phyloP scores from a whole-genome alignment of 92 coral and sea anemone species.

The Zoanthus gigantus region DNA sequence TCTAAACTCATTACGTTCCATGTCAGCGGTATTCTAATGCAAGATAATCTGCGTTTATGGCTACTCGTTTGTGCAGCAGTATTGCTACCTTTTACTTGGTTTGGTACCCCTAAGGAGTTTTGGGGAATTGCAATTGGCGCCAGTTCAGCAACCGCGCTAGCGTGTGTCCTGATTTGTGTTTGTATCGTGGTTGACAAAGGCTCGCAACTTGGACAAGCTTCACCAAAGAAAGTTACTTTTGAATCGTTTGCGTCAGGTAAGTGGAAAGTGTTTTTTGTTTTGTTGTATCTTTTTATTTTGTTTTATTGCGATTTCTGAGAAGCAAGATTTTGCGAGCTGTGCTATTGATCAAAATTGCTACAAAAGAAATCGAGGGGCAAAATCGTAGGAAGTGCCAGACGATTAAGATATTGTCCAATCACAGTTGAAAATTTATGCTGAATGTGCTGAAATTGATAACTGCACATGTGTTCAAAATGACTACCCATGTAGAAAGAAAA shows the following conservation, averaged over 20 bases:
- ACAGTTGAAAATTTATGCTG: too few species aligned
- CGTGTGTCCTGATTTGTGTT: slow-evolving; percentile 81
- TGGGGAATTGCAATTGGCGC: slow-evolving; percentile 96
- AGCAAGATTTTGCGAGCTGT: too few species aligned
- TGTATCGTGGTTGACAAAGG: slow-evolving; percentile 80
- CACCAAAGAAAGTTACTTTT: slow-evolving; percentile 63
- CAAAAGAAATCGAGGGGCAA: too few species aligned
- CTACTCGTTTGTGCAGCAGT: slow-evolving; percentile 77
- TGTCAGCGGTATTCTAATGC: slow-evolving; percentile 42
- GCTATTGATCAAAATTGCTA: too few species aligned
- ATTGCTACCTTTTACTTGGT: slow-evolving; percentile 91
- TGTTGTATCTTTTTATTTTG: neutral
- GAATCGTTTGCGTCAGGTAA: slow-evolving; percentile 90
- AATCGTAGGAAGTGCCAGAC: too few species aligned
- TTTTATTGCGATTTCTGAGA: too few species aligned
- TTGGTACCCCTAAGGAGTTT: slow-evolving; percentile 95
- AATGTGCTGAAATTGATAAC: too few species aligned
- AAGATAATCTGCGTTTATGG: slow-evolving; percentile 85
- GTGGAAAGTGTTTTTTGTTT: neutral
- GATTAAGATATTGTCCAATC: too few species aligned
- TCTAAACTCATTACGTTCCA: slow-evolving; percentile 73
- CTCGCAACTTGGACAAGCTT: slow-evolving; percentile 59
- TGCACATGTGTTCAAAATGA: too few species aligned
- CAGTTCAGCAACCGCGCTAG: slow-evolving; percentile 86
- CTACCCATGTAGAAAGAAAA: too few species aligned